phyloP scores from a whole-genome alignment of 2,888 invertebrate genomes.

The Erpobdella octoculata region DNA sequence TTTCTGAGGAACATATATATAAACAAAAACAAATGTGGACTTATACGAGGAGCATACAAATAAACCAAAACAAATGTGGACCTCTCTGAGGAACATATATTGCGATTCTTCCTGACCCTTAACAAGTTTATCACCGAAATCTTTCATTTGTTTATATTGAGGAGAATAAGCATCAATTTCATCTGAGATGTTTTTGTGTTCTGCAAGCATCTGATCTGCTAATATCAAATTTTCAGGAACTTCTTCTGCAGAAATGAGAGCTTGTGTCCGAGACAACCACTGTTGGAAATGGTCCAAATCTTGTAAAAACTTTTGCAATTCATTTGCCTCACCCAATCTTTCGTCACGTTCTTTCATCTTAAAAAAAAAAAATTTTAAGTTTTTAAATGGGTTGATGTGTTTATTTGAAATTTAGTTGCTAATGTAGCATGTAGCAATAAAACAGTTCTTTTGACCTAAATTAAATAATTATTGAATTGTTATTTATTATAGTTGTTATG shows the following conservation, averaged over 20 bases:
- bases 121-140: slow-evolving; percentile 71
- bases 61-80: slow-evolving; percentile 32
- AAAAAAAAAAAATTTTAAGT: too few relatives aligned
- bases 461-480: too few relatives aligned
- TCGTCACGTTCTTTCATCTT: slow-evolving; percentile 92
- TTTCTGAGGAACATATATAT: slow-evolving; percentile 97
- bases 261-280: slow-evolving; percentile 76
- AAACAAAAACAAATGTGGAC: not conserved
- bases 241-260: not conserved
- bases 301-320: slow-evolving; percentile 73
- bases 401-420: too few relatives aligned
- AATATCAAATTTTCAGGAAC: slow-evolving; percentile 57
- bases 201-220: slow-evolving; percentile 88
- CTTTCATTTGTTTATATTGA: slow-evolving; percentile 98
- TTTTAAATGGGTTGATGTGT: too few relatives aligned
- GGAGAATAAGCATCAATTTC: slow-evolving; percentile 98
- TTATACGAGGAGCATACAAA: not conserved
- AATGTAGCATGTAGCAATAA: too few relatives aligned
- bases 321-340: slow-evolving; percentile 95
- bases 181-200: slow-evolving; percentile 94
- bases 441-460: too few relatives aligned
- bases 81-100: slow-evolving; percentile 96
- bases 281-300: slow-evolving; percentile 99
- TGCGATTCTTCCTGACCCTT: slow-evolving; percentile 79
- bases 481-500: too few relatives aligned